A percentile compares a stretch with the other conserved stretches of the same genome.
These are phyloP conservation scores for Drosophila suzukii DNA, from an alignment of 1,140 invertebrate species.

Conservation along the genomic window DNA sequence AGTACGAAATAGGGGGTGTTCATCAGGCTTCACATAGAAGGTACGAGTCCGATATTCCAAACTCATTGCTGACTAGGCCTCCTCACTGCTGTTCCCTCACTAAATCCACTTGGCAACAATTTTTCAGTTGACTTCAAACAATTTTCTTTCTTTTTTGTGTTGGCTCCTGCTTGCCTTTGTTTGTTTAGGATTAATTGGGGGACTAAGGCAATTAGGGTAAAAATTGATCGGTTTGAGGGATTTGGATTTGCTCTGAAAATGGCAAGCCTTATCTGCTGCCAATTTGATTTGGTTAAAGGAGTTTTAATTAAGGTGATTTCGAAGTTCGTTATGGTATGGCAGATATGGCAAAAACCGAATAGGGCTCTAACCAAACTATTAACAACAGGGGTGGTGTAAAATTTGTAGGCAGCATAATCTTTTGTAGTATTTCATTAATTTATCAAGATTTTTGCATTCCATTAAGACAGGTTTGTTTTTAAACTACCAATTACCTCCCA, in stretches of 20 bases:
- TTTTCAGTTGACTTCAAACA: slow-evolving; percentile 37
- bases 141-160: slow-evolving; percentile 10
- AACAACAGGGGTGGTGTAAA: too few relatives aligned
- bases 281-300: not conserved
- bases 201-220: slow-evolving; percentile 48
- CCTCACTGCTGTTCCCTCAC: not conserved
- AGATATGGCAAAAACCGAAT: too few relatives aligned
- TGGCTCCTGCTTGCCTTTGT: slow-evolving; percentile 10
- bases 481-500: too few relatives aligned
- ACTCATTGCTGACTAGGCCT: not conserved
- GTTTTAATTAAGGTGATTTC: not conserved
- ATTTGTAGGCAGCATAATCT: too few relatives aligned
- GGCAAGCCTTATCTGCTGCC: not conserved
- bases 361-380: too few relatives aligned
- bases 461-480: too few relatives aligned
- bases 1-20: slow-evolving; percentile 13
- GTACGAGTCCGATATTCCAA: too few relatives aligned
- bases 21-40: slow-evolving; percentile 2
- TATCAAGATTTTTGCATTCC: too few relatives aligned
- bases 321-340: not conserved
- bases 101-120: slow-evolving; percentile 21
- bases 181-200: slow-evolving; percentile 44
- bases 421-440: too few relatives aligned
- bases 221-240: slow-evolving; percentile 34
- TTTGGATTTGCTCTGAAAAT: slow-evolving; percentile 9